Evolutionary conservation across 2,888 invertebrate species (phyloP).

Genomic region (Xanthostigma xanthostigma): DNA sequence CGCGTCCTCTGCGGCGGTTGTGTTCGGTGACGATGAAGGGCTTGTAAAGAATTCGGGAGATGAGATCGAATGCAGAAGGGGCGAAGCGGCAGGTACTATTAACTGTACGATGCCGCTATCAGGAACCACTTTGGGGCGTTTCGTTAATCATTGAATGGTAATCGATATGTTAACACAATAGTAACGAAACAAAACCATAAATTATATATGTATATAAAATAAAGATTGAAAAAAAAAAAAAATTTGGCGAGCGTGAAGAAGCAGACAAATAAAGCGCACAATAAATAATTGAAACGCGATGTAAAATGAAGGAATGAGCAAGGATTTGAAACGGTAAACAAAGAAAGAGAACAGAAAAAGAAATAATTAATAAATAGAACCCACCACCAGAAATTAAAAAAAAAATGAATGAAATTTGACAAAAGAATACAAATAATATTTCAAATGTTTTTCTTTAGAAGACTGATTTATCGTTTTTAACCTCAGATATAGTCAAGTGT

Average conservation of each 20-base stretch:
- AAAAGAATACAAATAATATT: conserved; percentile 7
- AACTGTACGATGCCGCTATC: not conserved
- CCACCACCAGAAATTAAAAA: conserved; percentile 3
- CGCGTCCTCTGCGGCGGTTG: too few relatives aligned
- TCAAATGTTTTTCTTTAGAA: too few relatives aligned
- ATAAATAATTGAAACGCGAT: conserved; percentile 12
- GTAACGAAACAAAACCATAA: too few relatives aligned
- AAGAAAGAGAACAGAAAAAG: conserved; percentile 19
- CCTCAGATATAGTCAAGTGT: too few relatives aligned
- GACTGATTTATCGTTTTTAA: too few relatives aligned
- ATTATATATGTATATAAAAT: too few relatives aligned
- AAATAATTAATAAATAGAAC: conserved; percentile 1
- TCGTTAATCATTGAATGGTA: not conserved
- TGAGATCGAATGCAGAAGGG: conserved; percentile 2
- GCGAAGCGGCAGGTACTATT: not conserved
- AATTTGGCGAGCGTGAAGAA: not conserved
- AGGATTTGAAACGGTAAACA: conserved; percentile 11
- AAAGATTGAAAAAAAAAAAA: too few relatives aligned
- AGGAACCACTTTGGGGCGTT: not conserved
- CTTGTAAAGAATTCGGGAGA: conserved; percentile 2
- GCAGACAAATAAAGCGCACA: conserved; percentile 4
- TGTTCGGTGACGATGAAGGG: not conserved
- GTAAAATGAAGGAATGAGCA: conserved; percentile 9
- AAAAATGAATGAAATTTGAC: conserved; percentile 10
- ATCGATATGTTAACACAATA: too few relatives aligned